Evolutionary conservation across 2,113 vertebrate species (phyloP), one percentile per base, ranked within the genome.

Genomic region (Anhinga rufa): DNA sequence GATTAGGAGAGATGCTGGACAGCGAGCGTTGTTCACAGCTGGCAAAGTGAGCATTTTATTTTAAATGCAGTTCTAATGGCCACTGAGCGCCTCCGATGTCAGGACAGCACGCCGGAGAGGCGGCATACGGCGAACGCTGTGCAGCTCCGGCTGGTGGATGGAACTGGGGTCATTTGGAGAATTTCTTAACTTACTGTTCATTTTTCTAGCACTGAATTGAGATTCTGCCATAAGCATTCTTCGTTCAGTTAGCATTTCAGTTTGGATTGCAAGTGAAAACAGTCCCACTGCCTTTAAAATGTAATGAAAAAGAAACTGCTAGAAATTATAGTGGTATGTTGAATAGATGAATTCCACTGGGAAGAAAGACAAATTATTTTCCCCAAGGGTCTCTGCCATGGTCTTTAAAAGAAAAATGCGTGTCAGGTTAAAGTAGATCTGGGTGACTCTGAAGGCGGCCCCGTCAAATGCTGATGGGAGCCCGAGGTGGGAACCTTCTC

Each of bases 1-100:
- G 86, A 91, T 95, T 97, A 96, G 55, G 82, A 85, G 61, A 64
- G 9, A 66, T 76, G 77, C 81, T 91, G 90, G 88, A 90, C 79
- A 90, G 32, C 1, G 5, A 94, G 42, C 17, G 34, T 19, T 64
- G 42, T 79, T 88, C 61, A 51, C 72, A 83, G 76, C 86, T 93
- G 84, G 61, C 42, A 28, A 89, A 81, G 49, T 26, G 77, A 79
- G 24, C 42, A 40, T 84, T 96, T 91, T 78, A 78, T 95, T 93
- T 91, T 42, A 93, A 91, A 82, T 52, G 70, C 19, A 22, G 14
- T 58, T 87, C 68, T 78, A 83, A 69, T 70, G 24, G 85, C 49
- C 69, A 8, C 65, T 84, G 92, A 29, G n/a, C 75, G 57, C 6
- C 9, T 82, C 58, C 84, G 76, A 81, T 93, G 85, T 88, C 89